Evolutionary conservation across 2,113 vertebrate species (phyloP).

Genomic region (Nothoprocta pentlandii): DNA sequence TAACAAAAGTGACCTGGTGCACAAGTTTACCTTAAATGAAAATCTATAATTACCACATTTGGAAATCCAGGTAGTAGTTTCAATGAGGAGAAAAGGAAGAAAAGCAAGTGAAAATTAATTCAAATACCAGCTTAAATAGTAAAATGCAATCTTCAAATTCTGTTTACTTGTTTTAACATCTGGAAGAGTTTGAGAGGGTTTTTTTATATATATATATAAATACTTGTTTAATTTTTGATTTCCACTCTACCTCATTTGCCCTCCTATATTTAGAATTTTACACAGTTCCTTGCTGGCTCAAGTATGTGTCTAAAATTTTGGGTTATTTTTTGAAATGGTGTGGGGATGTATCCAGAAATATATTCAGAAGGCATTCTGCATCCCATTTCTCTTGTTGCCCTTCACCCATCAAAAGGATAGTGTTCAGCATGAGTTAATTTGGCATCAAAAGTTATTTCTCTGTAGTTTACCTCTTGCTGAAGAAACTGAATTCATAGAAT

Average conservation of each 20-base stretch:
- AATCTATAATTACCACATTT: conserved; percentile 68
- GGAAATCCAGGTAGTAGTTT: conserved; percentile 21
- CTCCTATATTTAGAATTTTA: conserved; percentile 46
- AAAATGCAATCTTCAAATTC: conserved; percentile 34
- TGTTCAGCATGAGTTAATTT: conserved; percentile 7
- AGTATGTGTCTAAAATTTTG: neutral
- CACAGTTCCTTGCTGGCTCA: neutral
- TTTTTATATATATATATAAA: too few relatives aligned
- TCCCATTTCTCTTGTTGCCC: neutral
- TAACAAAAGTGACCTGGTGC: conserved; percentile 42
- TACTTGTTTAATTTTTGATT: conserved; percentile 55
- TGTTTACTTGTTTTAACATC: conserved; percentile 74
- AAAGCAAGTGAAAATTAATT: conserved; percentile 57
- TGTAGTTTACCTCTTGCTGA: neutral
- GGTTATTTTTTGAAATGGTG: rapidly evolving
- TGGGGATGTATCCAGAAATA: neutral
- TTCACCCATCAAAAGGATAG: neutral
- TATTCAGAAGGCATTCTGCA: neutral
- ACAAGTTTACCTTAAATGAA: conserved; percentile 45
- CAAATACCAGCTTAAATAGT: conserved; percentile 62
- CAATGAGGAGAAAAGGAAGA: conserved; percentile 27
- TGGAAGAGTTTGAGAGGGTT: conserved; percentile 66
- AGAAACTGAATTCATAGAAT: neutral
- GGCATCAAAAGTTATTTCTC: conserved; percentile 36
- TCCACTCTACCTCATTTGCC: conserved; percentile 56